phyloP scores from a whole-genome alignment of 2,888 invertebrate species.

The Chrysodeixis includens region DNA sequence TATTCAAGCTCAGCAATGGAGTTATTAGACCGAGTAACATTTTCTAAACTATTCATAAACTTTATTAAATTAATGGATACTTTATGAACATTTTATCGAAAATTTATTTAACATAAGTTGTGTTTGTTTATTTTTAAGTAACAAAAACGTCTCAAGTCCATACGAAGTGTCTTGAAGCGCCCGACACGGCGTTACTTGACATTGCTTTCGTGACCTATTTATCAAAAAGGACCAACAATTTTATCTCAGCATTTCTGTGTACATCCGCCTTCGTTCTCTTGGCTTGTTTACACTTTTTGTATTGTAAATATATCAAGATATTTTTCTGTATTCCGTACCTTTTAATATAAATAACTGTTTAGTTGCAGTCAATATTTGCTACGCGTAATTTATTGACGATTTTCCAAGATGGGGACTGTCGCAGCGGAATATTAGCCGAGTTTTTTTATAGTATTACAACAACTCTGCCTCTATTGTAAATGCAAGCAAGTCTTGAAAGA shows the following conservation, averaged over 20 bases:
- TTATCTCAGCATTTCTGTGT: slow-evolving; percentile 66
- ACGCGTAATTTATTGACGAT: slow-evolving; percentile 42
- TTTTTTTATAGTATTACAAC: neutral
- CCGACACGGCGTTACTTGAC: slow-evolving; percentile 61
- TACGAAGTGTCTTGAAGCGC: slow-evolving; percentile 58
- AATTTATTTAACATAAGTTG: slow-evolving; percentile 24
- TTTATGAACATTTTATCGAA: slow-evolving; percentile 17
- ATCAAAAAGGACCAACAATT: slow-evolving; percentile 71
- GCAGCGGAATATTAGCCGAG: neutral
- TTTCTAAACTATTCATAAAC: slow-evolving; percentile 15
- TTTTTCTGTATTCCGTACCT: slow-evolving; percentile 57
- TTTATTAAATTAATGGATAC: slow-evolving; percentile 13
- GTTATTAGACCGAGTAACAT: slow-evolving; percentile 22
- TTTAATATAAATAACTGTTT: slow-evolving; percentile 59
- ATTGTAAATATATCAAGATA: slow-evolving; percentile 70
- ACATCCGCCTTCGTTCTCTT: slow-evolving; percentile 62
- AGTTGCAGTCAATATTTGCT: slow-evolving; percentile 52
- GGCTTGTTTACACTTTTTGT: slow-evolving; percentile 65
- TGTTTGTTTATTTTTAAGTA: slow-evolving; percentile 50
- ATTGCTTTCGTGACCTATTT: slow-evolving; percentile 76
- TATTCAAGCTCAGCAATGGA: slow-evolving; percentile 15
- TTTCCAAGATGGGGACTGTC: slow-evolving; percentile 20
- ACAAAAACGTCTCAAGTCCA: slow-evolving; percentile 51
- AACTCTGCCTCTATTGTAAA: neutral
- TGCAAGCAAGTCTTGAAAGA: neutral